A percentile compares a stretch with the other conserved stretches of the same genome.
These are phyloP conservation scores for Drosophila mulleri DNA, from an alignment of 2,888 invertebrate species.

Conservation along the genomic window DNA sequence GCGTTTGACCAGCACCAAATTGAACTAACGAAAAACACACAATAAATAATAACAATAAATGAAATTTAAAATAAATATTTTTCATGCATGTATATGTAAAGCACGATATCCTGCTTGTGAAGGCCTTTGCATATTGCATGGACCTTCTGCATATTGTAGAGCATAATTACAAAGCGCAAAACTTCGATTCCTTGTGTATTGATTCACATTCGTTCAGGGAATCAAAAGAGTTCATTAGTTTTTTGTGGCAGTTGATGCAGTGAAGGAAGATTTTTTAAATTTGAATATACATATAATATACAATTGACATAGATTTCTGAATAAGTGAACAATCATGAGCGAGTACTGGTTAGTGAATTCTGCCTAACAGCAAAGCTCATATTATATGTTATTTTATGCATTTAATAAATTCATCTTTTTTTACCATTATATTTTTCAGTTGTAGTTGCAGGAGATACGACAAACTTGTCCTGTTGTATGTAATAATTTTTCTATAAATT, in stretches of 20 bases:
- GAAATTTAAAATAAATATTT: slow-evolving; percentile 2
- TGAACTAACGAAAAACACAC: slow-evolving; percentile 27
- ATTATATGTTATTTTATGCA: slow-evolving; percentile 45
- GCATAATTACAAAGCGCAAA: slow-evolving; percentile 31
- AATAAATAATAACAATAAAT: slow-evolving; percentile 12
- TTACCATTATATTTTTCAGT: not conserved
- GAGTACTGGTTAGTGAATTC: no score
- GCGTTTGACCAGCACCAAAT: slow-evolving; percentile 38
- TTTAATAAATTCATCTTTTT: slow-evolving; percentile 61
- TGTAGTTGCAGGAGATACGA: not conserved
- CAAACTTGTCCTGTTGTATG: not conserved
- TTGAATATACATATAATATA: no score
- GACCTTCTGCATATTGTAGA: not conserved
- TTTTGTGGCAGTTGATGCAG: no score
- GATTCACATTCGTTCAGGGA: not conserved
- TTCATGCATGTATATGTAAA: not conserved
- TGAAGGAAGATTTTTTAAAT: no score
- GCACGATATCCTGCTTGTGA: not conserved
- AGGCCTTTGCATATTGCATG: not conserved
- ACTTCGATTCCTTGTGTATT: slow-evolving; percentile 12
- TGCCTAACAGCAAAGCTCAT: not conserved
- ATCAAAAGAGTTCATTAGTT: not conserved
- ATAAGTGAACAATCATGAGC: not conserved
- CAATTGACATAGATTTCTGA: not conserved
- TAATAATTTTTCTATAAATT: not conserved